Base-by-base conservation (phyloP, 2,113 vertebrate genomes). In the Chascanopsetta lugubris region DNA sequence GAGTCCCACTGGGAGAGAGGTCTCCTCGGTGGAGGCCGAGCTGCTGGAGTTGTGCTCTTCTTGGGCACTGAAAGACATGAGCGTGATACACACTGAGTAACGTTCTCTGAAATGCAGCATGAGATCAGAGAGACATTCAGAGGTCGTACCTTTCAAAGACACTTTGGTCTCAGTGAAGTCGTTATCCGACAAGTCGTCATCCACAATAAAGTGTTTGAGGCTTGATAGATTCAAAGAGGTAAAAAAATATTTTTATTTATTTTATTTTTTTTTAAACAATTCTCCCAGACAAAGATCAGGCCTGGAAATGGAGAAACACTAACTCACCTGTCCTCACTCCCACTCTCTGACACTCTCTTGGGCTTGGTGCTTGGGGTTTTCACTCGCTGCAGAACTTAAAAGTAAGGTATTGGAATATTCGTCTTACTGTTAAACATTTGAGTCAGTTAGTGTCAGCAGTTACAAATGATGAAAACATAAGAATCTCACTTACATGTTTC, bases 121-220 rank as follows among this genome's bases (percentile, higher is more conserved):
- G 32, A 53, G n/a, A 13, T 25, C 25, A 25, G 9, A 26, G n/a
- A 8, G 11, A 15, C 1, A 22, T 27, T 51, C 17, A 32, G 6
- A 36, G 21, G 73, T 4, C 26, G 3, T 82, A 91, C 91, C 90
- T 88, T 84, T 89, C 11, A 60, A 56, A 10, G 76, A 25, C 12
- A 84, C 30, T 74, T 87, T 92, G 12, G 80, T 29, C 29, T 82
- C 63, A 27, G 80, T 55, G 55, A 93, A 93, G 86, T 93, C 92
- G 21, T 94, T 91, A 26, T 88, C 92, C 29, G 92, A 92, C 22
- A 79, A 91, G 47, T 8, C 42, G 66, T 84, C 63, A n/a, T 88
- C 69, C 47, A 91, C 89, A 30, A 94, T 87, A 50, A 93, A 92
- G 10, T 82, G 53, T 77, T 84, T 89, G 26, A 91, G 74, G 73